These are phyloP conservation scores for Nemopilema nomurai DNA, from an alignment of 30 jellyfish, hydroid and myxozoan species.

Conservation along the genomic window DNA sequence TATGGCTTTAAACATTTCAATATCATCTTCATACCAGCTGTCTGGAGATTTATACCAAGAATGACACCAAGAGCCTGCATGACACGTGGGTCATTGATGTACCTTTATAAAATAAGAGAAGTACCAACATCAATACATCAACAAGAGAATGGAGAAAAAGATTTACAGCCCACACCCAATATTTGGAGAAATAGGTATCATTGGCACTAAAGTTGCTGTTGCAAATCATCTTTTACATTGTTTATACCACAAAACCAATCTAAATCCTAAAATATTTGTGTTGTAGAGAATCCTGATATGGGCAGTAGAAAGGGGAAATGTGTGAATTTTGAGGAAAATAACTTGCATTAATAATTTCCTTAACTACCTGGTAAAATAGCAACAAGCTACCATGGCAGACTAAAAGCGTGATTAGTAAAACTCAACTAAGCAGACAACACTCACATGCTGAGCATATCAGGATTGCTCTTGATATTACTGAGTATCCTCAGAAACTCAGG, in stretches of 20 bases:
- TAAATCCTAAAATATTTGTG: too few relatives aligned
- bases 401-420: too few relatives aligned
- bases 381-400: neutral
- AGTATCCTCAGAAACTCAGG: conserved; percentile 84
- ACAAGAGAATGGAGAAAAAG: neutral
- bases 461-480: conserved; percentile 68
- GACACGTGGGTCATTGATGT: conserved; percentile 87
- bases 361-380: too few relatives aligned
- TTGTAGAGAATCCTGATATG: too few relatives aligned
- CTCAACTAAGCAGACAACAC: conserved; percentile 11
- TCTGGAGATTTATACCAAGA: conserved; percentile 82
- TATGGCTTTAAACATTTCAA: neutral
- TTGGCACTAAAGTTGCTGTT: neutral
- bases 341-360: too few relatives aligned
- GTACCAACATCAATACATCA: neutral
- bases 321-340: too few relatives aligned
- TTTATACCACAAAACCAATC: too few relatives aligned
- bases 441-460: conserved; percentile 79
- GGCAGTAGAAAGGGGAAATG: too few relatives aligned
- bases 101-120: conserved; percentile 41
- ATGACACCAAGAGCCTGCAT: conserved; percentile 93
- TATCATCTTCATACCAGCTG: conserved; percentile 38
- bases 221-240: too few relatives aligned
- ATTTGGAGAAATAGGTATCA: neutral
- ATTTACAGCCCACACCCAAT: neutral